A percentile compares a stretch with the other conserved stretches of the same genome.
phyloP scores from a whole-genome alignment of 2,888 invertebrate species.

The Drepana falcataria region DNA sequence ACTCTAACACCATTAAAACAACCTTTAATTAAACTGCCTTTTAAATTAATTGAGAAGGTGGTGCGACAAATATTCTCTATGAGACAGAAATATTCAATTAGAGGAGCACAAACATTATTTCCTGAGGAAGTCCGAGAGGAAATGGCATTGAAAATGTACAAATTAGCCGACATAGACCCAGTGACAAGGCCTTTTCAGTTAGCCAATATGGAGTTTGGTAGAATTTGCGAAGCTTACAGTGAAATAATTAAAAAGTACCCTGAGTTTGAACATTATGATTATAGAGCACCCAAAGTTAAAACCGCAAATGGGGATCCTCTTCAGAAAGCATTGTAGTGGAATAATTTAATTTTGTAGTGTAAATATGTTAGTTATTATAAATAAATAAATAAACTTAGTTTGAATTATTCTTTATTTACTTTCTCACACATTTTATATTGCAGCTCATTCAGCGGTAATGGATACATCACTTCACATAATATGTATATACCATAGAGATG shows the following conservation, averaged over 20 bases:
- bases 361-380: constrained; percentile 32
- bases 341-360: constrained; percentile 23
- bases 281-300: constrained; percentile 76
- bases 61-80: constrained; percentile 90
- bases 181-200: constrained; percentile 84
- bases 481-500: too few relatives aligned
- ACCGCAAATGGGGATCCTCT: background rate
- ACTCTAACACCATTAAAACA: constrained; percentile 87
- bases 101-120: constrained; percentile 85
- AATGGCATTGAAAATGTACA: constrained; percentile 82
- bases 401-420: background rate
- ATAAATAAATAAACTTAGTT: constrained; percentile 11
- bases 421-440: too few relatives aligned
- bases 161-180: constrained; percentile 85
- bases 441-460: too few relatives aligned
- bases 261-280: constrained; percentile 82
- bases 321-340: constrained; percentile 18
- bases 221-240: constrained; percentile 87
- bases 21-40: constrained; percentile 88
- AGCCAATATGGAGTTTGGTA: constrained; percentile 86
- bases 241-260: constrained; percentile 84
- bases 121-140: constrained; percentile 83
- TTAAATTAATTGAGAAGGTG: constrained; percentile 93
- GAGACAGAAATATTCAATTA: constrained; percentile 89
- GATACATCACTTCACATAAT: too few relatives aligned